phyloP scores from a whole-genome alignment of 2,888 invertebrate species.

The Erpobdella octoculata region DNA sequence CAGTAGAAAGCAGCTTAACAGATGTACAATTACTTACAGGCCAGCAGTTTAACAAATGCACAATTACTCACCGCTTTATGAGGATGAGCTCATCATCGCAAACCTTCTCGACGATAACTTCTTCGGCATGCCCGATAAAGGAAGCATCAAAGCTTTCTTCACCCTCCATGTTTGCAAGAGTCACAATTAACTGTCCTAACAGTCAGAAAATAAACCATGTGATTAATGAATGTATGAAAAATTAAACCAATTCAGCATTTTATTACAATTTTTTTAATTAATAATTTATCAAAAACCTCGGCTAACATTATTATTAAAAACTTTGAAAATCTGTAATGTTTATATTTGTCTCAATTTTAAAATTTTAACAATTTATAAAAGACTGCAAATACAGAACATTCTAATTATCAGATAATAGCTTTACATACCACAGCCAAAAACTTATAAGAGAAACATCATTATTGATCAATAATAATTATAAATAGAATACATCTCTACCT shows the following conservation, averaged over 20 bases:
- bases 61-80: conserved; percentile 91
- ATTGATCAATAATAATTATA: neutral
- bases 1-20: too few relatives aligned
- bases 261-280: too few relatives aligned
- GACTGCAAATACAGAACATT: too few relatives aligned
- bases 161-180: conserved; percentile 95
- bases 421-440: neutral
- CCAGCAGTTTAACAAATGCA: too few relatives aligned
- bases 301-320: too few relatives aligned
- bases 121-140: conserved; percentile 81
- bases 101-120: conserved; percentile 74
- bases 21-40: too few relatives aligned
- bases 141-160: conserved; percentile 89
- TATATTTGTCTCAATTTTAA: too few relatives aligned
- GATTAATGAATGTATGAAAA: neutral
- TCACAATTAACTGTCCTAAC: conserved; percentile 64
- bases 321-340: too few relatives aligned
- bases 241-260: neutral
- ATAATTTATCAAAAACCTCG: too few relatives aligned
- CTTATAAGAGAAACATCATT: neutral
- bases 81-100: conserved; percentile 96
- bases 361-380: too few relatives aligned
- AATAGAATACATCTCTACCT: conserved; percentile 43
- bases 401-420: too few relatives aligned
- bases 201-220: neutral